Evolutionary conservation across 2,797 vertebrate genomes (phyloP).

Genomic region (Sebastes oblongus): DNA sequence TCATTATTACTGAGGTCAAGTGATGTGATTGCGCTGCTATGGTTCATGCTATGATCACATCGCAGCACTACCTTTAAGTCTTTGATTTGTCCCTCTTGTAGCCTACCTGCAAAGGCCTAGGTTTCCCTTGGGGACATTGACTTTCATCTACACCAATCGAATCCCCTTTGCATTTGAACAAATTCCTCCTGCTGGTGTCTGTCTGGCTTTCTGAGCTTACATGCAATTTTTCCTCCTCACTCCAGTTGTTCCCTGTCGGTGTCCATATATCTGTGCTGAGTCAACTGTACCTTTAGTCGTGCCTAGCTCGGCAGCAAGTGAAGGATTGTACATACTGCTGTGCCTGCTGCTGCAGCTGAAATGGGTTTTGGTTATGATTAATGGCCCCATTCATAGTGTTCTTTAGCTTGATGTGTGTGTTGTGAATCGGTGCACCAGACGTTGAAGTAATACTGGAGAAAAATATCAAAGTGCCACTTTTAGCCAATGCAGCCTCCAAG

Average conservation of each 20-base stretch:
- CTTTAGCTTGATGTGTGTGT: slow-evolving; percentile 11
- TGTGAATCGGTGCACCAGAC: slow-evolving; percentile 9
- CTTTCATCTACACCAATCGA: slow-evolving; percentile 3
- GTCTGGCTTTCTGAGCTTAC: not conserved
- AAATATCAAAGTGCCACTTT: not conserved
- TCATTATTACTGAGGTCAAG: not conserved
- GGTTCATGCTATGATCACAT: not conserved
- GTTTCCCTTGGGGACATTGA: not conserved
- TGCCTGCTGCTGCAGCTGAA: slow-evolving; percentile 10
- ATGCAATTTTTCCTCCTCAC: not conserved
- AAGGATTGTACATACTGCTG: not conserved
- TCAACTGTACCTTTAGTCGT: slow-evolving; percentile 8
- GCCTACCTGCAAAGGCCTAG: not conserved
- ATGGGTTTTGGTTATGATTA: slow-evolving; percentile 45
- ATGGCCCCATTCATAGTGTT: slow-evolving; percentile 6
- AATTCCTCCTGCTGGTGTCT: not conserved
- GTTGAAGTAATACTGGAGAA: not conserved
- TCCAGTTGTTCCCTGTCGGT: not conserved
- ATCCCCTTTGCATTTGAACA: slow-evolving; percentile 8
- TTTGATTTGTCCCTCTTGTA: slow-evolving; percentile 5
- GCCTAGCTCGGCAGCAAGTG: slow-evolving; percentile 8
- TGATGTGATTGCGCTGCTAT: not conserved
- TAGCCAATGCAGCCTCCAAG: not conserved
- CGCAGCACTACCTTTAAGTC: not conserved
- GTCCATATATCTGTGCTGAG: slow-evolving; percentile 20